These are phyloP conservation scores for Aleiodes sp. DNA, from an alignment of 1,140 invertebrate genomes.

Conservation along the genomic window DNA sequence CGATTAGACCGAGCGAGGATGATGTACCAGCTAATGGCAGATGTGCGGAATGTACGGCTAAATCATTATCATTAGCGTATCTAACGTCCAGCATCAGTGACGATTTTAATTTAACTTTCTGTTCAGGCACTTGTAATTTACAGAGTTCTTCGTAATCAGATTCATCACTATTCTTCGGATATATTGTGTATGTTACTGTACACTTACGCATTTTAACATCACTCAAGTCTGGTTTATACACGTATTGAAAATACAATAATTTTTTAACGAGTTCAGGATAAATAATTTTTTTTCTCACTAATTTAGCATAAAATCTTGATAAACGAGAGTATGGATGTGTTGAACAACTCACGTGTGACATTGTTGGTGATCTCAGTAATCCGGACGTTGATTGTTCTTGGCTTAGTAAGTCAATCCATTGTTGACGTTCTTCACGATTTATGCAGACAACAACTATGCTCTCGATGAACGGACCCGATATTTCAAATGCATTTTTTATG, in stretches of 20 bases:
- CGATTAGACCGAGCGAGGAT: conserved; percentile 19
- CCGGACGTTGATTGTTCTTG: conserved; percentile 69
- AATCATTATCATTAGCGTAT: conserved; percentile 46
- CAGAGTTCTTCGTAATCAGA: conserved; percentile 17
- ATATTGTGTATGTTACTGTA: conserved; percentile 53
- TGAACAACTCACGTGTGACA: conserved; percentile 62
- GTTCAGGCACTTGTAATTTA: not conserved
- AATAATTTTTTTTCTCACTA: conserved; percentile 77
- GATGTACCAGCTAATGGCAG: conserved; percentile 14
- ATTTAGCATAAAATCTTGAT: conserved; percentile 77
- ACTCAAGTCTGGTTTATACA: conserved; percentile 58
- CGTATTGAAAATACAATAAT: conserved; percentile 74
- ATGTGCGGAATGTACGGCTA: conserved; percentile 32
- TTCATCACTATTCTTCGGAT: conserved; percentile 36
- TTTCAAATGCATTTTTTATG: conserved; percentile 91
- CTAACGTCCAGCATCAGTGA: conserved; percentile 54
- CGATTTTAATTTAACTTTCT: conserved; percentile 46
- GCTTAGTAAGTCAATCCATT: conserved; percentile 84
- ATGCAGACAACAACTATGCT: conserved; percentile 87
- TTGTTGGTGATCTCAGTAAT: conserved; percentile 58
- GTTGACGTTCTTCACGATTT: conserved; percentile 82
- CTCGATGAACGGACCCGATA: conserved; percentile 89
- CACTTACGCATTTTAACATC: conserved; percentile 59
- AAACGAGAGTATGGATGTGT: conserved; percentile 68
- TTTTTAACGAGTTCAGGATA: conserved; percentile 76